Evolutionary conservation across 92 coral and sea anemone genomes (phyloP).

Genomic region (Virgularia gustaviana): DNA sequence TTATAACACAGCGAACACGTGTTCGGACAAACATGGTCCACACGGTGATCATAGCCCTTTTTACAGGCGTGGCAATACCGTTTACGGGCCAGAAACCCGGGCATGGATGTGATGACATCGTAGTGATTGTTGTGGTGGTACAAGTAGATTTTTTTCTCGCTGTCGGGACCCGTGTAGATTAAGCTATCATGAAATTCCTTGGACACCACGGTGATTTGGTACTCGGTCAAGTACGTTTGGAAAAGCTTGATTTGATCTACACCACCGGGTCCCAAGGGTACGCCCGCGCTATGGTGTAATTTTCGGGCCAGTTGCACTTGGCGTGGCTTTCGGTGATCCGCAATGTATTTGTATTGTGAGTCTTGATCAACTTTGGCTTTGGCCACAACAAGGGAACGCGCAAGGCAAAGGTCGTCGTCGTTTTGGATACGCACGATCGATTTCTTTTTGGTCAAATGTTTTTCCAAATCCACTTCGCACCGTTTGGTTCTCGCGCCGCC

Average conservation of each 20-base stretch:
- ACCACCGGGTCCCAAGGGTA: constrained; percentile 3
- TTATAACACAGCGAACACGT: background rate
- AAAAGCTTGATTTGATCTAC: background rate
- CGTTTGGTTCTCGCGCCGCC: constrained; percentile 15
- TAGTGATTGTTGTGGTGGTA: constrained; percentile 35
- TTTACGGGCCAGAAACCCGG: constrained; percentile 37
- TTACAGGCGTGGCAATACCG: constrained; percentile 22
- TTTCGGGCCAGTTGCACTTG: background rate
- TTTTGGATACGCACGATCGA: background rate
- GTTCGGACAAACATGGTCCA: constrained; percentile 7
- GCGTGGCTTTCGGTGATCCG: background rate
- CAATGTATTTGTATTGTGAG: background rate
- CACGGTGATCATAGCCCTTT: background rate
- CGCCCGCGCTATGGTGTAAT: constrained; percentile 7
- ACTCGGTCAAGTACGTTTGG: background rate
- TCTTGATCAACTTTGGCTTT: constrained; percentile 33
- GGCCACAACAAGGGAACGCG: constrained; percentile 27
- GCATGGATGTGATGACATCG: constrained; percentile 49
- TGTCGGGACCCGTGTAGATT: constrained; percentile 54
- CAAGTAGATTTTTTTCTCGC: background rate
- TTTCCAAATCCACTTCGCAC: background rate
- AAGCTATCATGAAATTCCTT: constrained; percentile 41
- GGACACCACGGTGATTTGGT: constrained; percentile 19
- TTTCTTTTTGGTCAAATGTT: background rate
- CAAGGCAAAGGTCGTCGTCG: constrained; percentile 27